Evolutionary conservation across 2,113 vertebrate genomes (phyloP), one percentile per base, ranked within the genome.

Genomic region (Alligator mississippiensis): DNA sequence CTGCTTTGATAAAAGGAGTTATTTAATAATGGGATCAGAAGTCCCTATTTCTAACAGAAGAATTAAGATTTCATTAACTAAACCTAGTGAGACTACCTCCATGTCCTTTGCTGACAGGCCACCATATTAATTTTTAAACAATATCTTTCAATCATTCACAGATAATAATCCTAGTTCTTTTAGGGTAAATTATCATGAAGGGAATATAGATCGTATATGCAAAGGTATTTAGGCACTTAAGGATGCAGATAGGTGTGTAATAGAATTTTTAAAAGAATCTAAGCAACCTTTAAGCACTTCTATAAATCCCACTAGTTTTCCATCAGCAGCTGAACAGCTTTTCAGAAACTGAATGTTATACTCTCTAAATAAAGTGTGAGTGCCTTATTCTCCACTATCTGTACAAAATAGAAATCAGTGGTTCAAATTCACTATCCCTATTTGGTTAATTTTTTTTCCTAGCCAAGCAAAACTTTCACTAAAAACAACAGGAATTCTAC

Each of bases 261-360:
- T 74, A 10, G 18, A 34, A n/a, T 19, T 77, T 21, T 63, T 19
- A 0, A 1, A 72, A 66, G 21, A 74, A 25, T 17, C 4, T 78
- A 12, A 3, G 0, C 0, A 75, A 75, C 82, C 54, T 89, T 80
- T 66, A 63, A 38, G 34, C 12, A 18, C 2, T 57, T 54, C 81
- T 4, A 9, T 75, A 59, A 93, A 64, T 24, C 4, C 11, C 47
- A 5, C 4, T 19, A 47, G 3, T 14, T 77, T 82, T 77, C 14
- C 9, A 2, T 80, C 5, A 70, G 16, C 63, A 72, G 17, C 77
- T 21, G 76, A 82, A 66, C 66, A 16, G 30, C 14, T 16, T 62
- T 93, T 19, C 34, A 86, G 74, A 82, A 82, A 34, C 7, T 15
- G 22, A 85, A 68, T n/a, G 5, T 11, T 34, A 24, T 21, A 72